Percentiles rank a stretch among this genome's conserved stretches.
These are phyloP conservation scores for Cryptocephalus primarius DNA, from an alignment of 2,888 invertebrate species.

Conservation along the genomic window DNA sequence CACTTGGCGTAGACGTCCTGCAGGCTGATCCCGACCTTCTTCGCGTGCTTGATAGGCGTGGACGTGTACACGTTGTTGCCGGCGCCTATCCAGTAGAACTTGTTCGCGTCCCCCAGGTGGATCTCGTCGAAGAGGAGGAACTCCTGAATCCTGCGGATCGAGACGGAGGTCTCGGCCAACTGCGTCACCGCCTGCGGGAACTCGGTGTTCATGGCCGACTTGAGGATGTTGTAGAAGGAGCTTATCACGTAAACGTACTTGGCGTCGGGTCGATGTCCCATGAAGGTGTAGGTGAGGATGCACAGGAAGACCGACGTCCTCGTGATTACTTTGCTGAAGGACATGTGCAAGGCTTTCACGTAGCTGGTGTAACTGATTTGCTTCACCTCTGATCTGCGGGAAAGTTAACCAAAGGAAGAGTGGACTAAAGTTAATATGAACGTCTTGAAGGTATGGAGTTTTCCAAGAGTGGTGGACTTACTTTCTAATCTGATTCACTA, in stretches of 20 bases:
- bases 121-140: constrained; percentile 38
- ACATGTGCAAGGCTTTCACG: constrained; percentile 61
- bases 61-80: constrained; percentile 16
- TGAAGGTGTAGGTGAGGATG: constrained; percentile 60
- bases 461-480: constrained; percentile 7
- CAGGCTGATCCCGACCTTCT: constrained; percentile 15
- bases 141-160: constrained; percentile 50
- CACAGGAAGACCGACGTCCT: constrained; percentile 76
- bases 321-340: constrained; percentile 76
- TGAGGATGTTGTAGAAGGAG: constrained; percentile 77
- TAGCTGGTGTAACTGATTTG: constrained; percentile 60
- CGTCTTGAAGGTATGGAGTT: too few relatives aligned
- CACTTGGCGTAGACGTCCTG: constrained; percentile 22
- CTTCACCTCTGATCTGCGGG: constrained; percentile 51
- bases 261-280: constrained; percentile 60
- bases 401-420: neutral
- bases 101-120: constrained; percentile 8
- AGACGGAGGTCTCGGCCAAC: constrained; percentile 52
- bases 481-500: constrained; percentile 35
- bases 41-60: constrained; percentile 25
- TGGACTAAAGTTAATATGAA: too few relatives aligned
- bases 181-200: constrained; percentile 50
- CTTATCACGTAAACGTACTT: constrained; percentile 78
- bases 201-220: constrained; percentile 53
- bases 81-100: constrained; percentile 1